Evolutionary conservation across 2,113 vertebrate genomes (phyloP).

Genomic region (Halichoerus grypus): DNA sequence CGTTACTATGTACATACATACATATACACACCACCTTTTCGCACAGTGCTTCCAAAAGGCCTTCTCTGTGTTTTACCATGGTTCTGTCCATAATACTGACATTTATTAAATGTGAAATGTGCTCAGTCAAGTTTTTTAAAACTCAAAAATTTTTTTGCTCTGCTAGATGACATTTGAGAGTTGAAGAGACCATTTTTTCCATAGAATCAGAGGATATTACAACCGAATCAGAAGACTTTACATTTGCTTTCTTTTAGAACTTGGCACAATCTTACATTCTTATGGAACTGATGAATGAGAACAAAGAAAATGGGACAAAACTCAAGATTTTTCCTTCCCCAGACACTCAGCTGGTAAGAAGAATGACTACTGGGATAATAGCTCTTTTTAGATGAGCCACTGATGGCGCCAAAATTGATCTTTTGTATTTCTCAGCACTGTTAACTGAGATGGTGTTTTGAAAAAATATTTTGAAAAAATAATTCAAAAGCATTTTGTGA

Average conservation of each 20-base stretch:
- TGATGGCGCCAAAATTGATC: not conserved
- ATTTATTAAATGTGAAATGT: not conserved
- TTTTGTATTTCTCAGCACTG: slow-evolving; percentile 5
- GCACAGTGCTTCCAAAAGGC: not conserved
- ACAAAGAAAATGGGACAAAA: slow-evolving; percentile 96
- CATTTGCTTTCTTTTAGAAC: slow-evolving; percentile 89
- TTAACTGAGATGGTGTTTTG: not conserved
- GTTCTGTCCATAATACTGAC: not conserved
- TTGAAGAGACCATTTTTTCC: not conserved
- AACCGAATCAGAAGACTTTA: slow-evolving; percentile 25
- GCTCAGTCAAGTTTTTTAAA: not conserved
- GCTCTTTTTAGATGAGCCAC: not conserved
- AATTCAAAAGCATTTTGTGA: slow-evolving; percentile 35
- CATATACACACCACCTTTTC: not conserved
- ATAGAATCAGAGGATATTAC: not conserved
- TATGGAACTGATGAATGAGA: slow-evolving; percentile 95
- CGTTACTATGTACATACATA: not conserved
- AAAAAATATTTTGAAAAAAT: not conserved
- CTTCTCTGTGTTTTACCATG: not conserved
- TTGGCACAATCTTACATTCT: slow-evolving; percentile 97
- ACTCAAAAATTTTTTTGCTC: not conserved
- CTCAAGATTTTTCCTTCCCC: slow-evolving; percentile 92
- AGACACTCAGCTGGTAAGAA: slow-evolving; percentile 90
- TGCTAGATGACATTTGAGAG: slow-evolving; percentile 19
- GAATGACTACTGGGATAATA: not conserved